Evolutionary conservation across 2,113 vertebrate species (phyloP).

Genomic region (Dicaeum eximium): DNA sequence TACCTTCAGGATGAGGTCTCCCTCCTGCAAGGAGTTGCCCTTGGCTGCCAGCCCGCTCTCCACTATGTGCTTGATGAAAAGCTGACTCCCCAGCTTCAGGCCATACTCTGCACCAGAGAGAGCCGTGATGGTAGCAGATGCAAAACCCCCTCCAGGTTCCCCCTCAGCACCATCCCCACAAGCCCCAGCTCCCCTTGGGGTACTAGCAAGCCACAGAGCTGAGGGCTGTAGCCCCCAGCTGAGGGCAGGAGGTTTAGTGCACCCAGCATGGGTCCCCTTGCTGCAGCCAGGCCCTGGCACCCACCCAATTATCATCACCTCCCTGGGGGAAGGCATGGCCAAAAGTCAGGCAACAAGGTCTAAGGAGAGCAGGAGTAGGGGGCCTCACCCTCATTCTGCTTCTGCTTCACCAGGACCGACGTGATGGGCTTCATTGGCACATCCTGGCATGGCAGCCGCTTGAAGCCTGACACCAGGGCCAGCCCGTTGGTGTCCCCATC

Average conservation of each 20-base stretch:
- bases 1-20: constrained; percentile 96
- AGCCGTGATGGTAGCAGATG: fast-evolving
- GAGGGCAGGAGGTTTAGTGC: background rate
- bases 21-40: constrained; percentile 84
- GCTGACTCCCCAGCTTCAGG: constrained; percentile 94
- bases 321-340: fast-evolving
- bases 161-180: fast-evolving
- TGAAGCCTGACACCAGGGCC: constrained; percentile 85
- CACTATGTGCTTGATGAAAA: constrained; percentile 96
- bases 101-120: constrained; percentile 83
- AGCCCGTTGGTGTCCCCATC: constrained; percentile 47
- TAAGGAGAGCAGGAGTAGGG: background rate
- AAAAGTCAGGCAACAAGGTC: background rate
- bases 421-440: constrained; percentile 75
- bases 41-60: constrained; percentile 85
- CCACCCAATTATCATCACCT: background rate
- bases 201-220: background rate
- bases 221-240: background rate
- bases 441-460: constrained; percentile 77
- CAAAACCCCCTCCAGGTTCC: background rate
- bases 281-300: background rate
- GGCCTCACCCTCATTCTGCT: constrained; percentile 79
- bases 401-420: constrained; percentile 82
- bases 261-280: background rate
- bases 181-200: background rate